Evolutionary conservation across 2,888 invertebrate species (phyloP), one percentile per base, ranked within the genome.

Genomic region (Epirrita christyi): DNA sequence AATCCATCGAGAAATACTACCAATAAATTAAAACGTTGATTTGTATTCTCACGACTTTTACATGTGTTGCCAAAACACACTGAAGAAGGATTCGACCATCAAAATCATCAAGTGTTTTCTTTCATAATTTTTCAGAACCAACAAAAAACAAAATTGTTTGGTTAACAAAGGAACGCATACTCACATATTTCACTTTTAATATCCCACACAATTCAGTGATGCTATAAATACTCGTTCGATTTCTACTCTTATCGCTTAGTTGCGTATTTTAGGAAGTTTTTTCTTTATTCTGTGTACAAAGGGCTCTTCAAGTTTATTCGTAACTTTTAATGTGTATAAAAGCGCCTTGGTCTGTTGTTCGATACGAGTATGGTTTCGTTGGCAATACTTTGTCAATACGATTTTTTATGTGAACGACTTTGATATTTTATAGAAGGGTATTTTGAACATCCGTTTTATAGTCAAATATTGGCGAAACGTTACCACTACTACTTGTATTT

Each of bases 251-350:
- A 61, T 65, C 61, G 58, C 57, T 61, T 59, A 64, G 63, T 61
- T 66, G 60, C 49, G 51, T 63, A 67, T 69, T 63, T 66, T 63
- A 60, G 46, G 46, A 61, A 68, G 64, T 61, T 65, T 63, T 54
- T 64, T 64, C 62, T 64, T 66, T 65, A 65, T 67, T 61, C 63
- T 36, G 48, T 38, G 47, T 53, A 66, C 61, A 65, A 66, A 66
- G 60, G 57, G 54, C 64, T 52, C 53, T 61, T 58, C 47, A 66
- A 66, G 57, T 64, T 61, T 51, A 14, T 46, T 55, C 50, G 52
- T 47, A 66, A 68, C 63, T 66, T 68, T 64, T 62, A 66, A 68
- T 63, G 61, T 60, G 56, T 64, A 57, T 50, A 61, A 61, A 61
- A 64, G 51, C 46, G 44, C 41, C 44, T 55, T 32, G 50, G 28